These are phyloP conservation scores for Crenuchus spilurus DNA, from an alignment of 2,797 vertebrate genomes.

Conservation along the genomic window DNA sequence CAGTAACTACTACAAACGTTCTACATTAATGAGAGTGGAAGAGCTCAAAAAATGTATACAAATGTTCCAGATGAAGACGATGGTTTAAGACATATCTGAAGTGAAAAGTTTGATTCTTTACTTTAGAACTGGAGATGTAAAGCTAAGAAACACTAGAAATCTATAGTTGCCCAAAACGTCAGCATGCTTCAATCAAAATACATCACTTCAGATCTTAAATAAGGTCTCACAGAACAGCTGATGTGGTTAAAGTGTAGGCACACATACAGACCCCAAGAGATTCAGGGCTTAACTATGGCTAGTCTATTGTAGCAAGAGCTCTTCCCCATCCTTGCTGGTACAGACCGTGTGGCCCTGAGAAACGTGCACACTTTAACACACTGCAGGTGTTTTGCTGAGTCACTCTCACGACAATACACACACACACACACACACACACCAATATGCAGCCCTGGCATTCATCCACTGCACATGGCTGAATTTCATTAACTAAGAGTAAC, in stretches of 20 bases:
- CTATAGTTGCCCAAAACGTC: too few relatives aligned
- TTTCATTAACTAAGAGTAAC: constrained; percentile 47
- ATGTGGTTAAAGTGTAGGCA: too few relatives aligned
- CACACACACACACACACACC: constrained; percentile 17
- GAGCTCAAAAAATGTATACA: too few relatives aligned
- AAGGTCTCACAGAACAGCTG: too few relatives aligned
- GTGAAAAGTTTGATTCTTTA: too few relatives aligned
- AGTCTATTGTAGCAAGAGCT: constrained; percentile 30
- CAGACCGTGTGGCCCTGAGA: constrained; percentile 33
- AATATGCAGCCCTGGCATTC: not conserved
- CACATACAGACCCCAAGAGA: not conserved
- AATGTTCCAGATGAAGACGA: too few relatives aligned
- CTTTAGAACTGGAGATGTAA: too few relatives aligned
- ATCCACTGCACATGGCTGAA: constrained; percentile 25
- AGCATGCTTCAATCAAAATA: too few relatives aligned
- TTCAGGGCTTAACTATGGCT: constrained; percentile 15
- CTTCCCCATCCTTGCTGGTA: constrained; percentile 35
- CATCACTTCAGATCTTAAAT: too few relatives aligned
- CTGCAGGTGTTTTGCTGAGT: constrained; percentile 54
- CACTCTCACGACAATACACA: constrained; percentile 48
- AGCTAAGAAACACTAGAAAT: too few relatives aligned
- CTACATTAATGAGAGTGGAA: not conserved
- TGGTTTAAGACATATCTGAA: too few relatives aligned
- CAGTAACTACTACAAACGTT: too few relatives aligned
- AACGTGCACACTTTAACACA: constrained; percentile 29